Evolutionary conservation across 2,113 vertebrate genomes (phyloP).

Genomic region (Notarius lentiginosus): DNA sequence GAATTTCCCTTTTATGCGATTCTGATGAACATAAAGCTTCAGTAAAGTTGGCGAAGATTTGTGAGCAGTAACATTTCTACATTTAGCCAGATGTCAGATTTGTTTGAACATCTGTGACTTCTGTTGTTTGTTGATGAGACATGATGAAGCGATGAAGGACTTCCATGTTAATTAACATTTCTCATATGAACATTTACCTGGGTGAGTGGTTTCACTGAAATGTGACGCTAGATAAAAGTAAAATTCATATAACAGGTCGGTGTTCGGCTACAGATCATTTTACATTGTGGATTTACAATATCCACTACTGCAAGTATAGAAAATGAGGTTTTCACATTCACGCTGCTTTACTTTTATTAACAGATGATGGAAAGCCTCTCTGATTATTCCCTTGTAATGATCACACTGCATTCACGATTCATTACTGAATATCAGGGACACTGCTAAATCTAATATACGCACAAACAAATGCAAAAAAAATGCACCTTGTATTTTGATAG

Average conservation of each 20-base stretch:
- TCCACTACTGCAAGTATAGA: not conserved
- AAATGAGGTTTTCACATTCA: not conserved
- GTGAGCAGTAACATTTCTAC: not conserved
- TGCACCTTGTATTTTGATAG: not conserved
- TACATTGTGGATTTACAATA: not conserved
- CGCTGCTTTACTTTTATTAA: not conserved
- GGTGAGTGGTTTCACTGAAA: not conserved
- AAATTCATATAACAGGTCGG: not conserved
- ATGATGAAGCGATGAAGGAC: not conserved
- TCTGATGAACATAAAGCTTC: not conserved
- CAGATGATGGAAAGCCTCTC: not conserved
- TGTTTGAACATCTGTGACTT: not conserved
- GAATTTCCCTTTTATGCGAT: not conserved
- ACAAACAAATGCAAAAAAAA: not conserved
- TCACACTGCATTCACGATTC: not conserved
- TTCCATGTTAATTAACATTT: not conserved
- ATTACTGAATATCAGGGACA: not conserved
- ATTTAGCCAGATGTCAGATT: not conserved
- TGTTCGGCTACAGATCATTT: not conserved
- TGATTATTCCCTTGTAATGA: not conserved
- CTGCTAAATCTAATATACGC: not conserved
- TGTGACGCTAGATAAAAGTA: not conserved
- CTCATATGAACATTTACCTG: not conserved
- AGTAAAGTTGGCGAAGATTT: not conserved
- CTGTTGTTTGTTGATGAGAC: not conserved